Percentiles rank a stretch among this genome's conserved stretches.
Evolutionary conservation across 2,888 invertebrate species (phyloP).

Genomic region (Anoplius nigerrimus): DNA sequence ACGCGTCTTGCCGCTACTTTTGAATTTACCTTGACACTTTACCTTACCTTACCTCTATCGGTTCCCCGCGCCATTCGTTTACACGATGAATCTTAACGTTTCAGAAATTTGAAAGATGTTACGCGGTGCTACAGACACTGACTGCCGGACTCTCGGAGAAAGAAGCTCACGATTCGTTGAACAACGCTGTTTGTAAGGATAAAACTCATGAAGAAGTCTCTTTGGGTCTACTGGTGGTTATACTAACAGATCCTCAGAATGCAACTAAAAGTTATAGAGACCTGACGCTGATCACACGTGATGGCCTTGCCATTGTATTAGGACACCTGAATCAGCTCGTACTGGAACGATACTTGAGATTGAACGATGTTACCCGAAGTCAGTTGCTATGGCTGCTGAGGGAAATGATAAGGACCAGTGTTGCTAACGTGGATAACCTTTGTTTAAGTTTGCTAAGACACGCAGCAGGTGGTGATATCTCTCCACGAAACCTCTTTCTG

Average conservation of each 20-base stretch:
- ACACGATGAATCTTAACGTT: conserved; percentile 27
- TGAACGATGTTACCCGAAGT: conserved; percentile 87
- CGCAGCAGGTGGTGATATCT: conserved; percentile 95
- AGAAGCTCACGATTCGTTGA: conserved; percentile 94
- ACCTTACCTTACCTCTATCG: not conserved
- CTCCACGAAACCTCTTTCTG: conserved; percentile 89
- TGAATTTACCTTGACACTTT: conserved; percentile 34
- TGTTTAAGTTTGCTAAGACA: conserved; percentile 95
- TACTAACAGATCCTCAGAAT: conserved; percentile 89
- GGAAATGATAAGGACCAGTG: conserved; percentile 94
- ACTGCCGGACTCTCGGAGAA: conserved; percentile 92
- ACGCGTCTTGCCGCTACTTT: conserved; percentile 61
- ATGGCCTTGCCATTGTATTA: conserved; percentile 90
- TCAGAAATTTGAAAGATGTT: conserved; percentile 94
- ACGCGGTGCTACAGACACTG: conserved; percentile 85
- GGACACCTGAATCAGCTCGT: conserved; percentile 89
- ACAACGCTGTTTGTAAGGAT: conserved; percentile 91
- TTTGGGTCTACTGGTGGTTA: conserved; percentile 90
- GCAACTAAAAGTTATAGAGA: conserved; percentile 93
- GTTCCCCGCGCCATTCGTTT: conserved; percentile 2
- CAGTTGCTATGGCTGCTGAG: conserved; percentile 93
- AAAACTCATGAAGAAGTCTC: conserved; percentile 95
- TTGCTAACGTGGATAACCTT: conserved; percentile 90
- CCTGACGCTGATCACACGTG: conserved; percentile 91
- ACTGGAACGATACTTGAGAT: conserved; percentile 90